Evolutionary conservation across 2,888 invertebrate genomes (phyloP).

Genomic region (Baccha elongata): DNA sequence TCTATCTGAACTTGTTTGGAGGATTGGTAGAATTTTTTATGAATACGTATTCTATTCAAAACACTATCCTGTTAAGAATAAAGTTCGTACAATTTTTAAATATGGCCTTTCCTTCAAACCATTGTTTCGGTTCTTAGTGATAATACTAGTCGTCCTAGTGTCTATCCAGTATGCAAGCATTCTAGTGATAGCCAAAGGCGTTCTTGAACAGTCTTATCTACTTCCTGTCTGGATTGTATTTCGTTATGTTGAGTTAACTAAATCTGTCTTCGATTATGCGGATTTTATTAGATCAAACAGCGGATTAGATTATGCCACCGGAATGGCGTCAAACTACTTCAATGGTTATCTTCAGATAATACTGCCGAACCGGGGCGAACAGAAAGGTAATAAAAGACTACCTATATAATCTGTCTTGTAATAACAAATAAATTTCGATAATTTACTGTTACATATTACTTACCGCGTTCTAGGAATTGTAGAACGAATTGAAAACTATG

Average conservation of each 20-base stretch:
- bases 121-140: background rate
- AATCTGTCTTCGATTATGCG: constrained; percentile 76
- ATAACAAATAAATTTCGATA: too few relatives aligned
- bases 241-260: constrained; percentile 46
- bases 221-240: constrained; percentile 77
- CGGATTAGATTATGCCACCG: constrained; percentile 79
- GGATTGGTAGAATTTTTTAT: constrained; percentile 51
- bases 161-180: background rate
- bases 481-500: constrained; percentile 77
- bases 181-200: background rate
- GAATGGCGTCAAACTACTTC: constrained; percentile 80
- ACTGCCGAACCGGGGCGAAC: constrained; percentile 74
- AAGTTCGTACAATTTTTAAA: constrained; percentile 70
- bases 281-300: constrained; percentile 76
- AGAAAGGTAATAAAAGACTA: constrained; percentile 43
- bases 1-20: constrained; percentile 75
- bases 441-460: too few relatives aligned
- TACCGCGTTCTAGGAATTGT: constrained; percentile 75
- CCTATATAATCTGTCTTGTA: too few relatives aligned
- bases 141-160: background rate
- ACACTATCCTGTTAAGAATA: constrained; percentile 75
- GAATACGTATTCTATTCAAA: constrained; percentile 74
- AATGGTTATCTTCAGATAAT: constrained; percentile 79
- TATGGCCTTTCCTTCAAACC: constrained; percentile 65
- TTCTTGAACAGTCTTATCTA: constrained; percentile 15